phyloP scores from a whole-genome alignment of 1,140 invertebrate species.

The Brachionus asplanchnoidis region DNA sequence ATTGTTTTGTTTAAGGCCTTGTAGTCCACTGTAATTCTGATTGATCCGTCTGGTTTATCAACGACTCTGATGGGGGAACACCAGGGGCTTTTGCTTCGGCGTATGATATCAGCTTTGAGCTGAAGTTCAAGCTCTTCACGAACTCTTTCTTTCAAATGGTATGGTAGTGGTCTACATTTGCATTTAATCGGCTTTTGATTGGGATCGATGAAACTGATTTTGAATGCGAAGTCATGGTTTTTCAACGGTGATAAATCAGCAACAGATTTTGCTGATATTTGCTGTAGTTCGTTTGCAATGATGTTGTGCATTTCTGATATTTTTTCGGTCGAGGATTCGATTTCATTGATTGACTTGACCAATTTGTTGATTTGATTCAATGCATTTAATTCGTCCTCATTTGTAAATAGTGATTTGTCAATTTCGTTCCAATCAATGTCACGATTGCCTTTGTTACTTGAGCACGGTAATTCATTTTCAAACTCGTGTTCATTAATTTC shows the following conservation, averaged over 20 bases:
- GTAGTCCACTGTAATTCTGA: background rate
- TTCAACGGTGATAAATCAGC: background rate
- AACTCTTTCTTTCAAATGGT: background rate
- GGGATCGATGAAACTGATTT: background rate
- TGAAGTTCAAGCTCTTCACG: background rate
- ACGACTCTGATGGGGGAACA: conserved; percentile 45
- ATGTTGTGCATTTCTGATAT: too few relatives aligned
- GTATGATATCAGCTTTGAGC: conserved; percentile 39
- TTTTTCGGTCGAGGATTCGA: too few relatives aligned
- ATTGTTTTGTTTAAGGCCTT: background rate
- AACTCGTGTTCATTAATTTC: too few relatives aligned
- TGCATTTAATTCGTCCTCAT: too few relatives aligned
- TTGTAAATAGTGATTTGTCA: too few relatives aligned
- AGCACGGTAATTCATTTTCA: too few relatives aligned
- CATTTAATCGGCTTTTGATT: background rate
- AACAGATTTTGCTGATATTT: background rate
- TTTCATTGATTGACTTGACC: too few relatives aligned
- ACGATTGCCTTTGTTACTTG: too few relatives aligned
- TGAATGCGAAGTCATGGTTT: background rate
- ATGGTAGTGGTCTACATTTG: background rate
- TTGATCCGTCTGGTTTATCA: background rate
- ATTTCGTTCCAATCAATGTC: too few relatives aligned
- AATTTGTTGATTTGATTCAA: too few relatives aligned
- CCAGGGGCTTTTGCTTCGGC: conserved; percentile 43
- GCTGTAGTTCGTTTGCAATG: too few relatives aligned